phyloP scores from a whole-genome alignment of 2,797 vertebrate species.

The Margarornis squamiger region DNA sequence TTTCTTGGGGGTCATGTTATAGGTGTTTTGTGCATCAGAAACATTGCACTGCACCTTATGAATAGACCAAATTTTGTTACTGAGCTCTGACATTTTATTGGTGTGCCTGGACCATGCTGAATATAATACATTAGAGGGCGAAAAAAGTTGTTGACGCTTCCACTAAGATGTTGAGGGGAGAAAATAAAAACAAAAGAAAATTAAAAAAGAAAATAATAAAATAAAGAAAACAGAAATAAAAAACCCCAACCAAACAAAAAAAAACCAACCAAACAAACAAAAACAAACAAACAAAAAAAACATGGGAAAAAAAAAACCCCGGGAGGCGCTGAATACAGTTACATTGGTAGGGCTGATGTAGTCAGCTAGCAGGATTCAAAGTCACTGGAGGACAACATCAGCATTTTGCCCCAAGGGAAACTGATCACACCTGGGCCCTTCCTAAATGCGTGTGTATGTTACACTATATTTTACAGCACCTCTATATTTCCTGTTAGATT shows the following conservation, averaged over 20 bases:
- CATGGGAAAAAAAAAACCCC: accelerated
- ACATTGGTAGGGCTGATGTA: background rate
- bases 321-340: background rate
- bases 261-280: no score
- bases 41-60: background rate
- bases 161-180: background rate
- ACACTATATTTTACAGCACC: background rate
- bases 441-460: background rate
- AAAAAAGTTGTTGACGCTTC: background rate
- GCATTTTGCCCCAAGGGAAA: background rate
- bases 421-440: background rate
- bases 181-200: background rate
- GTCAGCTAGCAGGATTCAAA: background rate
- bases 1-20: background rate
- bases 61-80: background rate
- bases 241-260: accelerated
- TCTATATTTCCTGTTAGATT: background rate
- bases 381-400: background rate
- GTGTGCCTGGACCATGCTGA: background rate
- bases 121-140: background rate
- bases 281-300: background rate
- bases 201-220: no score
- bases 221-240: background rate
- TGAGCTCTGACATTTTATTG: background rate
- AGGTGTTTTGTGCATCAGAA: background rate